These are phyloP conservation scores for Zoanthus gigantus DNA, from an alignment of 92 coral and sea anemone species.

Conservation along the genomic window DNA sequence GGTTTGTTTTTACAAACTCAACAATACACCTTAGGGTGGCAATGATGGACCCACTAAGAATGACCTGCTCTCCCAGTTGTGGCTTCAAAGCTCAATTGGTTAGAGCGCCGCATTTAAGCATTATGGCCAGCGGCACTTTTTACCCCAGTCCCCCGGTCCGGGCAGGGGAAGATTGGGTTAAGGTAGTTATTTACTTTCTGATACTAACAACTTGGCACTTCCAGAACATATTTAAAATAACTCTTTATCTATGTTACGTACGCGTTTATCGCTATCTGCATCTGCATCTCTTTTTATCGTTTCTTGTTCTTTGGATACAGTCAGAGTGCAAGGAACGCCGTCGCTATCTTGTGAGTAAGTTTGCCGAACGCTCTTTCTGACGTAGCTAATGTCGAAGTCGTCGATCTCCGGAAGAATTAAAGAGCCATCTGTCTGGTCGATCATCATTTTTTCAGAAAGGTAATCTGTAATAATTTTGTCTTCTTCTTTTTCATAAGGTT, in stretches of 20 bases:
- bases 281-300: background rate
- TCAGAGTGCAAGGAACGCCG: constrained; percentile 23
- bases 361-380: constrained; percentile 10
- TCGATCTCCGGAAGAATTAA: background rate
- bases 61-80: too few species aligned
- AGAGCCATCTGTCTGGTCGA: background rate
- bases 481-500: constrained; percentile 29
- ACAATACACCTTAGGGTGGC: too few species aligned
- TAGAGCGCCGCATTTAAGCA: too few species aligned
- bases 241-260: background rate
- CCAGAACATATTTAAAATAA: too few species aligned
- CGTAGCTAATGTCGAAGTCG: constrained; percentile 10
- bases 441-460: background rate
- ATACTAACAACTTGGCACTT: too few species aligned
- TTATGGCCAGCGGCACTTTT: too few species aligned
- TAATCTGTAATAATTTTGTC: constrained; percentile 24
- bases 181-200: too few species aligned
- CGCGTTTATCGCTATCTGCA: background rate
- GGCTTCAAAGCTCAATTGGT: too few species aligned
- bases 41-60: too few species aligned
- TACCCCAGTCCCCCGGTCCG: too few species aligned
- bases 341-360: constrained; percentile 1
- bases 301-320: constrained; percentile 22
- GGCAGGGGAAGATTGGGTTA: too few species aligned
- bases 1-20: too few species aligned